Evolutionary conservation across 2,888 invertebrate genomes (phyloP).

Genomic region (Monochamus alternatus): DNA sequence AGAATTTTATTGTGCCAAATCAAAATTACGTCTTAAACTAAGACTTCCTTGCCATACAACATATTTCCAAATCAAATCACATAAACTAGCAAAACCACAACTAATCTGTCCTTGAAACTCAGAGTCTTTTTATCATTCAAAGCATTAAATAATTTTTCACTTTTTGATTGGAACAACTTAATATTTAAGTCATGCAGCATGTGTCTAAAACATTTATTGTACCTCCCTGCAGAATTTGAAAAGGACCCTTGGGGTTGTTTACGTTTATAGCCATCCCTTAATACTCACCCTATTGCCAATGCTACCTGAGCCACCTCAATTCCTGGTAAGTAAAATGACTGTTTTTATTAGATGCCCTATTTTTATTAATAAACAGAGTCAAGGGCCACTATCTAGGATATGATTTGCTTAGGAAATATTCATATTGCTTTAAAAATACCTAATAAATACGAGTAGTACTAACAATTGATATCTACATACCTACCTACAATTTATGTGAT

Average conservation of each 20-base stretch:
- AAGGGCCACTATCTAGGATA: no score
- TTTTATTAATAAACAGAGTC: background rate
- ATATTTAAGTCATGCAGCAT: background rate
- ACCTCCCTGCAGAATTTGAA: background rate
- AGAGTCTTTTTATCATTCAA: background rate
- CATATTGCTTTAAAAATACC: background rate
- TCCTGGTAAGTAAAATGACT: slow-evolving; percentile 28
- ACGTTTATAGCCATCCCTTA: slow-evolving; percentile 33
- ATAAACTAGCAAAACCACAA: slow-evolving; percentile 1
- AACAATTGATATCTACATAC: no score
- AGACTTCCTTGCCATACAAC: background rate
- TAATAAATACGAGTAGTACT: no score
- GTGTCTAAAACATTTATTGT: background rate
- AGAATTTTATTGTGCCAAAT: no score
- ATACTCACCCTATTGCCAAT: slow-evolving; percentile 31
- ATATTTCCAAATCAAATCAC: background rate
- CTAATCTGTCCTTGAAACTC: slow-evolving; percentile 12
- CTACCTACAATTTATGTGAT: no score
- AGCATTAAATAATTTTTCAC: background rate
- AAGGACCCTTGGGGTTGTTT: slow-evolving; percentile 11
- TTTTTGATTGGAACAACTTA: background rate
- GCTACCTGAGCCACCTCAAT: slow-evolving; percentile 39
- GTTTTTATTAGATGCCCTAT: slow-evolving; percentile 13
- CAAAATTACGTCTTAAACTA: no score
- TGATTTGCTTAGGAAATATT: background rate